These are phyloP conservation scores for Orestias chungarensis DNA, from an alignment of 2,797 vertebrate genomes.

Conservation along the genomic window DNA sequence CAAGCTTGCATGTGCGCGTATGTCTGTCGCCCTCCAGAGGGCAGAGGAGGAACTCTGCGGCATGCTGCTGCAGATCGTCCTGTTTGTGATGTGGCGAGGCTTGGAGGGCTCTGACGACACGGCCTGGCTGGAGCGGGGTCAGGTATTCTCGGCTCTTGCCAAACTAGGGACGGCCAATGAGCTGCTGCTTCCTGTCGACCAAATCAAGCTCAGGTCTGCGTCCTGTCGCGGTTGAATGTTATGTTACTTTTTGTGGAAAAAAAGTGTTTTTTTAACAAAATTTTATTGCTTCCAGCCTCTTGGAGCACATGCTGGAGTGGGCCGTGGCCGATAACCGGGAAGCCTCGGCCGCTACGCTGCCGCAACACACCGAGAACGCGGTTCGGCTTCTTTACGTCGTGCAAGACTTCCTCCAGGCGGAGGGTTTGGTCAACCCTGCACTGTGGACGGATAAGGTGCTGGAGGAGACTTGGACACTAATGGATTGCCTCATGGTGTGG, in stretches of 20 bases:
- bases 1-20: not conserved
- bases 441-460: constrained; percentile 96
- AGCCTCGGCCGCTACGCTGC: constrained; percentile 81
- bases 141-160: constrained; percentile 94
- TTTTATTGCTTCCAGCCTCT: constrained; percentile 73
- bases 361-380: constrained; percentile 90
- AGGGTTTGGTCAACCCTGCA: constrained; percentile 87
- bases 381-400: constrained; percentile 88
- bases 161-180: constrained; percentile 90
- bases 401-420: constrained; percentile 94
- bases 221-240: not conserved
- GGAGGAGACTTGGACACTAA: constrained; percentile 90
- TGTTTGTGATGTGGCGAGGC: constrained; percentile 93
- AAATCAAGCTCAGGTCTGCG: constrained; percentile 90
- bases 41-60: constrained; percentile 88
- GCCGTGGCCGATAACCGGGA: constrained; percentile 92
- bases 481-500: constrained; percentile 93
- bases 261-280: not conserved
- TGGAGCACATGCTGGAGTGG: constrained; percentile 96
- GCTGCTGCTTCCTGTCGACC: constrained; percentile 89
- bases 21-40: constrained; percentile 72
- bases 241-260: no score
- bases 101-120: constrained; percentile 90
- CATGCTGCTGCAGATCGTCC: constrained; percentile 88
- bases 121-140: constrained; percentile 93